Evolutionary conservation across 2,888 invertebrate genomes (phyloP), one percentile per base, ranked within the genome.

Genomic region (Stegana nigrithorax): DNA sequence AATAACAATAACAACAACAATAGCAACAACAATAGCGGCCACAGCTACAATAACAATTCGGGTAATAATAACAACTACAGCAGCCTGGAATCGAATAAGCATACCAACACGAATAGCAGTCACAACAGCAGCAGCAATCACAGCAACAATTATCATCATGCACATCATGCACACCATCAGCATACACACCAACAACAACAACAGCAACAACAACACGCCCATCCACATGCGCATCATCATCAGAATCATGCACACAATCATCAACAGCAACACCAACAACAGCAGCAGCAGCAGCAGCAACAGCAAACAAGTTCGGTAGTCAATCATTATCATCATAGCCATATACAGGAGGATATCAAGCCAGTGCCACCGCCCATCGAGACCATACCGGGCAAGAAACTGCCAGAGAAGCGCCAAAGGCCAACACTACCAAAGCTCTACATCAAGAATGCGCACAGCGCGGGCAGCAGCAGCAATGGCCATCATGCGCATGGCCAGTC

Each of bases 311-410:
- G 68, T 63, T 14, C 74, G 67, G 63, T 80, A 69, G 78, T 83
- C 62, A 83, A 84, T 68, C 84, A 83, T 63, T 84, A 86, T 74
- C 83, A 72, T 85, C 87, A 86, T 89, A 87, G 73, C 89, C 87
- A 77, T 90, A 87, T 77, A 87, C 87, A 71, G 89, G 90, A 86
- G 77, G 89, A 89, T 85, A 88, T 89, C 56, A 92, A 93, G 86
- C 95, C 95, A 59, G 93, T 94, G 87, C 95, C 95, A 58, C 95
- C 95, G 36, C 95, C 95, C 10, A 94, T 95, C 77, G 95, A 95
- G 87, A 95, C 95, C 0, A 95, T 95, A 75, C 95, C 95, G 0
- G 91, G 93, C 39, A 93, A 93, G 84, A 93, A 93, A 84, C 88
- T 91, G 19, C 89, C 88, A 68, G 94, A 93, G 82, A 94, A 94